Conservation (phyloP, 2,113 vertebrate genomes). For the Hypomesus transpacificus region DNA sequence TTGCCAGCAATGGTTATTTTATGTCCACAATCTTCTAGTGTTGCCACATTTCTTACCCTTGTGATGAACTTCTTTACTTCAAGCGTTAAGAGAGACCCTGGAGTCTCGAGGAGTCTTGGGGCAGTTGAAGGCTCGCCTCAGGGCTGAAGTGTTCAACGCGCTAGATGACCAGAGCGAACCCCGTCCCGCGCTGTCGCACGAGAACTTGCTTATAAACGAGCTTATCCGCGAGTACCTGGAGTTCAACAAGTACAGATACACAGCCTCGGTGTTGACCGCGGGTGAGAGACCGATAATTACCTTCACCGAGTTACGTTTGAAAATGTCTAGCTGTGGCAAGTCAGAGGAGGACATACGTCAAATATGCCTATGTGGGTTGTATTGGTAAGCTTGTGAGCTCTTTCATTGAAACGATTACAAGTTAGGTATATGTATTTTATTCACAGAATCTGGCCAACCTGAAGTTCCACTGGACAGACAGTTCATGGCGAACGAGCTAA, state of each 20-base stretch:
- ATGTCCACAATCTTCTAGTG: too few relatives aligned
- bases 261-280: slow-evolving; percentile 83
- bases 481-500: slow-evolving; percentile 87
- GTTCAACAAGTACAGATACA: slow-evolving; percentile 88
- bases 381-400: too few relatives aligned
- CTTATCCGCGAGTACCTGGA: slow-evolving; percentile 92
- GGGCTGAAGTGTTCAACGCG: slow-evolving; percentile 89
- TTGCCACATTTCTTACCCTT: not conserved
- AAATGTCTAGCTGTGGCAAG: too few relatives aligned
- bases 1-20: too few relatives aligned
- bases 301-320: too few relatives aligned
- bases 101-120: slow-evolving; percentile 83
- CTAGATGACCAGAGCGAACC: slow-evolving; percentile 80
- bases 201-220: slow-evolving; percentile 93
- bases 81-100: slow-evolving; percentile 88
- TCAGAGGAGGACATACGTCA: too few relatives aligned
- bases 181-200: slow-evolving; percentile 77
- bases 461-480: slow-evolving; percentile 84
- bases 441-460: slow-evolving; percentile 87
- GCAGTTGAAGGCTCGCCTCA: slow-evolving; percentile 85
- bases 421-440: not conserved
- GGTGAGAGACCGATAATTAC: slow-evolving; percentile 63
- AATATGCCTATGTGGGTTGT: too few relatives aligned
- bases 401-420: too few relatives aligned
- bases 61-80: not conserved